A percentile compares a stretch with the other conserved stretches of the same genome.
phyloP scores from a whole-genome alignment of 2,888 invertebrate genomes.

The Timema podura region DNA sequence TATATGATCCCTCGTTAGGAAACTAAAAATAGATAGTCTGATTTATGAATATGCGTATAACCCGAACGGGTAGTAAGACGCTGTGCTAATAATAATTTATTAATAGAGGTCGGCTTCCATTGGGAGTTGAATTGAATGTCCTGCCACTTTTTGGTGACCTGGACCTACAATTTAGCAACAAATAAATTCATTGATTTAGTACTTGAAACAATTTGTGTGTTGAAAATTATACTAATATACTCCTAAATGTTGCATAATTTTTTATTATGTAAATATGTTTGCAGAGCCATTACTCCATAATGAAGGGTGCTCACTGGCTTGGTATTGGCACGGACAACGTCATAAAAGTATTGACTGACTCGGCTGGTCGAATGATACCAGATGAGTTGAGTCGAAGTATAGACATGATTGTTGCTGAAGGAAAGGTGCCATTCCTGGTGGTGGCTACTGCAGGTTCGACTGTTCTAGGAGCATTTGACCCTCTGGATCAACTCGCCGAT shows the following conservation, averaged over 20 bases:
- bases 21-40: too few relatives aligned
- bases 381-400: slow-evolving; percentile 59
- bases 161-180: too few relatives aligned
- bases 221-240: background rate
- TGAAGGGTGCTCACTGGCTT: slow-evolving; percentile 76
- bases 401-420: slow-evolving; percentile 45
- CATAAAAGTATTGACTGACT: slow-evolving; percentile 61
- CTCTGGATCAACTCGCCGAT: slow-evolving; percentile 61
- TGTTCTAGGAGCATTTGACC: slow-evolving; percentile 79
- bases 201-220: background rate
- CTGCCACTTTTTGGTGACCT: too few relatives aligned
- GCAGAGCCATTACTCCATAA: slow-evolving; percentile 75
- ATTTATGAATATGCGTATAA: too few relatives aligned
- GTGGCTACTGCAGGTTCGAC: slow-evolving; percentile 78
- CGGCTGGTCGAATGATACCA: slow-evolving; percentile 62
- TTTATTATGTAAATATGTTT: background rate
- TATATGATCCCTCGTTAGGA: too few relatives aligned
- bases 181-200: background rate
- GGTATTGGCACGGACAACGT: slow-evolving; percentile 78
- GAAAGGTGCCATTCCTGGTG: slow-evolving; percentile 62
- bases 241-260: too few relatives aligned
- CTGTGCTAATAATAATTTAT: too few relatives aligned
- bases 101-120: too few relatives aligned
- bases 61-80: too few relatives aligned
- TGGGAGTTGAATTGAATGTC: too few relatives aligned